phyloP scores from a whole-genome alignment of 2,797 vertebrate genomes.

The Scomberomorus guttatus region DNA sequence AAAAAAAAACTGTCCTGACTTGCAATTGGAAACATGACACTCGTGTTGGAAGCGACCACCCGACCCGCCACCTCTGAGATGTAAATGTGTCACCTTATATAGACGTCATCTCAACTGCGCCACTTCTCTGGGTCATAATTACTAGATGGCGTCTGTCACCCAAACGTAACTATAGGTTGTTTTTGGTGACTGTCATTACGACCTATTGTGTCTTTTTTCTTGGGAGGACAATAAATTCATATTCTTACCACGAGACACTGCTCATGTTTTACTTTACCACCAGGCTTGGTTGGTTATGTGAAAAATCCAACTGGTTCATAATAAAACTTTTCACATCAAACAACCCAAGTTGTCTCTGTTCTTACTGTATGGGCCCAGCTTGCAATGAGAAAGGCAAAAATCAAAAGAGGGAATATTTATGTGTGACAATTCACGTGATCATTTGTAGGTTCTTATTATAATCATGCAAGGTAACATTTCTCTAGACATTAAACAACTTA shows the following conservation, averaged over 20 bases:
- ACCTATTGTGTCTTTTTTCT: no score
- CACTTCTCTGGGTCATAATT: no score
- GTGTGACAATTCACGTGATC: background rate
- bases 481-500: background rate
- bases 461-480: background rate
- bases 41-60: no score
- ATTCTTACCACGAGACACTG: background rate
- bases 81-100: no score
- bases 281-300: background rate
- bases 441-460: background rate
- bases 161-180: no score
- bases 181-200: no score
- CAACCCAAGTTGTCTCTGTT: background rate
- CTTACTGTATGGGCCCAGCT: background rate
- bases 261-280: background rate
- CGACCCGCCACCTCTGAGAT: no score
- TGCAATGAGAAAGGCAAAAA: background rate
- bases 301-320: background rate
- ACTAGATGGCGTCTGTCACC: no score
- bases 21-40: no score
- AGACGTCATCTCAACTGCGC: no score
- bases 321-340: background rate
- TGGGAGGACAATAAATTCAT: conserved; percentile 28
- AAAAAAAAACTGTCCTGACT: no score
- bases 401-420: background rate